Base-by-base conservation (phyloP, 2,888 invertebrate species). In the Dynastes hyllus region DNA sequence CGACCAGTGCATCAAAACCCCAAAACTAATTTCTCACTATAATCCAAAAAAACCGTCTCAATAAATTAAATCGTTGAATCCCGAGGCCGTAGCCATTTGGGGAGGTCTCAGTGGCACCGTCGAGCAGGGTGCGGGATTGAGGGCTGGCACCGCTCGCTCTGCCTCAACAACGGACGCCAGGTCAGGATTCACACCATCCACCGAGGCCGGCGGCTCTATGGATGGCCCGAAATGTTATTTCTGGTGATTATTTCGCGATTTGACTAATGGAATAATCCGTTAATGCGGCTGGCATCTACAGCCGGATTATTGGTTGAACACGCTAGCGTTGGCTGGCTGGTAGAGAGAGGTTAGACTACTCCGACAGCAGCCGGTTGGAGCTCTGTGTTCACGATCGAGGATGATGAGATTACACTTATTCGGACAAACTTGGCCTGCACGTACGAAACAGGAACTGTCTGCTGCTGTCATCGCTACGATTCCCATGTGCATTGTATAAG, bases 221-320 rank as follows among this genome's bases (percentile, higher is more conserved):
- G 82, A 83, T 81, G 80, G 82, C 81, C 79, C 45, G 16, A 82
- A 82, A 82, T 84, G 83, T 84, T 85, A 84, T 84, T 84, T 84
- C 83, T 82, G 81, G 84, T 83, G 85, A 86, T 85, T 86, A 86
- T 86, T 85, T 85, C 84, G 83, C 82, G 85, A 85, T 85, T 84
- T 84, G 84, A 85, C 86, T 86, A 85, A 86, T 85, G 86, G 86
- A 85, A 86, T 86, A 86, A 86, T 84, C 86, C 83, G 82, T 80
- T 86, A 86, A 85, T 84, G 82, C 84, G 81, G 81, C 81, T 83
- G 83, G 83, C 83, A 84, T 83, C 82, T 81, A 83, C 83, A 81
- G 81, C 79, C 73, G 82, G 84, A 83, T 84, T 83, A 82, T 79
- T 81, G 80, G 32, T 45, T 53, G 75, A 75, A 77, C 75, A 77